Evolutionary conservation across 2,113 vertebrate genomes (phyloP), one percentile per base, ranked within the genome.

Genomic region (Anguilla japonica): DNA sequence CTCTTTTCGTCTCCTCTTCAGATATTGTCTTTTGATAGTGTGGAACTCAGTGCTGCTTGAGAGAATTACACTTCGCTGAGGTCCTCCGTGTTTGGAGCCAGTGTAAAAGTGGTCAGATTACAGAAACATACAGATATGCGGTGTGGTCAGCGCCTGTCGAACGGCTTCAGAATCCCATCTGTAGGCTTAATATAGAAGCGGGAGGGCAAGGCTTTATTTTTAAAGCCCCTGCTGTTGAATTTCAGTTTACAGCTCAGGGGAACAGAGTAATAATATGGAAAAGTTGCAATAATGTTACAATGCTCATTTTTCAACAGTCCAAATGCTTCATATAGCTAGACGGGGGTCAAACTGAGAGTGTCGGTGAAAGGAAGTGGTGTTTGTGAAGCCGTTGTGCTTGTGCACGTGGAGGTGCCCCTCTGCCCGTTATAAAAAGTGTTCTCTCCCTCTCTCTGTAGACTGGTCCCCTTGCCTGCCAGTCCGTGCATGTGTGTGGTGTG

Each of bases 111-210:
- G 56, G 22, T 67, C 2, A 41, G 41, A 81, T n/a, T 20, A 82
- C 14, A 18, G 79, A 87, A 56, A 57, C 82, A 84, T 82, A 82
- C 43, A 85, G 84, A 18, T 56, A 7, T 34, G 81, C 82, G 43
- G 60, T 41, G 82, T 88, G 78, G 83, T 56, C 79, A 78, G 16
- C 39, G 40, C 41, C 82, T 56, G 60, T 79, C 22, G 22, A n/a
- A 26, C 16, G 29, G 13, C 41, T 79, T 46, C 20, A 80, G 71
- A 79, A 50, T 80, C 84, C 46, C 87, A 88, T 82, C 85, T 86
- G 87, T 39, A 79, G 43, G 43, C 85, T 84, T 63, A 83, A 88
- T 83, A 67, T 88, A 88, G 87, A 80, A 78, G 39, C 29, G 29
- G 39, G 75, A 71, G 71, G 26, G 71, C 22, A 40, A 29, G 39